Base-by-base conservation (phyloP, 2,888 invertebrate genomes). In the Volucella inflata region DNA sequence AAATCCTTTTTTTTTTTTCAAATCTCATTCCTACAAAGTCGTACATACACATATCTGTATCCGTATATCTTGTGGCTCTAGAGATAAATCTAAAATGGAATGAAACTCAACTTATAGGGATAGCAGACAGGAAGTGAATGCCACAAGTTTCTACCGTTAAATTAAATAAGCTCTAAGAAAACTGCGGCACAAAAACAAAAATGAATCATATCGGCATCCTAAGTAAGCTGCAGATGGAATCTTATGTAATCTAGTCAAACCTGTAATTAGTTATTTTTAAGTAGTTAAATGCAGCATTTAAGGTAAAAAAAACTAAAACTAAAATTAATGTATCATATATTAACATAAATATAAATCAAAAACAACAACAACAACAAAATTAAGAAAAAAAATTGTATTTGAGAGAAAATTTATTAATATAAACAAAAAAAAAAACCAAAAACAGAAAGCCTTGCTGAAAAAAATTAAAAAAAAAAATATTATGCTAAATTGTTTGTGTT, bases 211-310 rank as follows among this genome's bases (percentile, higher is more conserved):
- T 64, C 68, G 30, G 40, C 51, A 75, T 70, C 79, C 17, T 75
- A 70, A 64, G 48, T 68, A 83, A n/a, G 65, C 68, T 12, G 36
- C 60, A 21, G 44, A 46, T n/a, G 42, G 51, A 21, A 48, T 53
- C 62, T 38, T 67, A 42, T 57, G 11, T 42, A 38, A 60, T 62
- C 53, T 60, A 70, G 48, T 21, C 10, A 51, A 62, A 55, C 17
- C 55, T 77, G 77, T 77, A 77, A 77, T 77, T 77, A 77, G 62
- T 77, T 62, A 77, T 62, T 40, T 51, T 53, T 79, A 84, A 84
- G 78, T 79, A 75, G 70, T 65, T 75, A 68, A 59, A 62, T 14
- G 11, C 57, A 68, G 36, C 38, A 62, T 38, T 21, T 60, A 60
- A 42, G 51, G 72, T 64, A 74, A 77, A 53, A 55, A 12, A 57